Conservation (phyloP, 2,113 vertebrate species). For the Trinectes maculatus region DNA sequence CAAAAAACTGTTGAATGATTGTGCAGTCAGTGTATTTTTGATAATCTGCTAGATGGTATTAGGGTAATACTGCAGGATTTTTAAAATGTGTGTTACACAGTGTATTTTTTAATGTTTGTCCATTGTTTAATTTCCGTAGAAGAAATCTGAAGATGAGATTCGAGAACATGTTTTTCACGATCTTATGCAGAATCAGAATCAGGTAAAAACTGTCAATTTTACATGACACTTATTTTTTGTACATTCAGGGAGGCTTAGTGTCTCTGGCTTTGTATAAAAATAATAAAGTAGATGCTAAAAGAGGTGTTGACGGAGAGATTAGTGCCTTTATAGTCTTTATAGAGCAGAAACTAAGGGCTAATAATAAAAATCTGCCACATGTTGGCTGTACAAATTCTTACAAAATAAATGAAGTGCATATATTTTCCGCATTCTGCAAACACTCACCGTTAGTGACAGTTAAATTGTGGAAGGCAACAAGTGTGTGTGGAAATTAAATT, state of each 20-base stretch:
- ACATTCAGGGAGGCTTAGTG: too few species aligned
- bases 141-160: constrained; percentile 92
- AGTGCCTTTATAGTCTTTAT: not conserved
- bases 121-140: constrained; percentile 82
- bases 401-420: not conserved
- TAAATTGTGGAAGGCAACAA: constrained; percentile 27
- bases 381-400: not conserved
- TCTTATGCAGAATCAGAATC: constrained; percentile 82
- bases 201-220: constrained; percentile 82
- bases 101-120: not conserved
- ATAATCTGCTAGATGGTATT: not conserved
- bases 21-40: too few species aligned
- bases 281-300: not conserved
- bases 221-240: not conserved
- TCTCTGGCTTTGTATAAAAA: not conserved
- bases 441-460: constrained; percentile 16
- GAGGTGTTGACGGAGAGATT: not conserved
- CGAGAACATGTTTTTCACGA: constrained; percentile 84
- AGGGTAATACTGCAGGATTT: too few species aligned
- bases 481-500: constrained; percentile 44
- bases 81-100: not conserved
- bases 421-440: constrained; percentile 5
- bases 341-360: not conserved
- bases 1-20: not conserved
- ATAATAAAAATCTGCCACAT: not conserved